Evolutionary conservation across 2,797 vertebrate species (phyloP).

Genomic region (Eulemur albifrons): DNA sequence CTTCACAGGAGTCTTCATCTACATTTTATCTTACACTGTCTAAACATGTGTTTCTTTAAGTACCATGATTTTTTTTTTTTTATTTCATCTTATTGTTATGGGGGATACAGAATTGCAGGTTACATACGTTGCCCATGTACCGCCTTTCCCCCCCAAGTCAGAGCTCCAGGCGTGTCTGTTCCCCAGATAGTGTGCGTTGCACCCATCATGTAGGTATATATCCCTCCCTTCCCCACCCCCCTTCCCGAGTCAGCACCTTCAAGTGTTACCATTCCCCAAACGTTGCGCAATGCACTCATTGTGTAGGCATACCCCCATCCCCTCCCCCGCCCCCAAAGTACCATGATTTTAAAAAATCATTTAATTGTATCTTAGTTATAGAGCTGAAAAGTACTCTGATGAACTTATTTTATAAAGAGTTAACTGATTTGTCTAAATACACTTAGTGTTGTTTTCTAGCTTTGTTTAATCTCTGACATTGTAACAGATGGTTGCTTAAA

Average conservation of each 20-base stretch:
- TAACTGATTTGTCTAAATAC: not conserved
- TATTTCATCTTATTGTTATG: too few relatives aligned
- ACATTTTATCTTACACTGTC: not conserved
- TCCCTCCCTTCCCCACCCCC: too few relatives aligned
- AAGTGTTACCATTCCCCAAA: too few relatives aligned
- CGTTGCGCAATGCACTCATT: too few relatives aligned
- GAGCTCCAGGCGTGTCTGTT: too few relatives aligned
- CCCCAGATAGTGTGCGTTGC: too few relatives aligned
- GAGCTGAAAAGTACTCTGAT: slow-evolving; percentile 1
- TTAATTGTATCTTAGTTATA: not conserved
- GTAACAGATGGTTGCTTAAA: not conserved
- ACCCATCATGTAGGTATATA: too few relatives aligned
- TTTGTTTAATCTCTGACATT: not conserved
- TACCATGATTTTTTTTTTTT: not conserved
- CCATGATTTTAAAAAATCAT: not conserved
- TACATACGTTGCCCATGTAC: too few relatives aligned
- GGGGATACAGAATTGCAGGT: too few relatives aligned
- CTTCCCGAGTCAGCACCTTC: too few relatives aligned
- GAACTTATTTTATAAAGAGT: not conserved
- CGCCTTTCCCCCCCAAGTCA: too few relatives aligned
- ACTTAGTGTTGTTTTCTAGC: slow-evolving; percentile 9
- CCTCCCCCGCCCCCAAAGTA: not conserved
- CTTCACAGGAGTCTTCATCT: not conserved
- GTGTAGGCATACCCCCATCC: too few relatives aligned
- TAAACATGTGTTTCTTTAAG: not conserved